Base-by-base conservation (phyloP, 1,140 invertebrate genomes). In the Bilobella aurantiaca region DNA sequence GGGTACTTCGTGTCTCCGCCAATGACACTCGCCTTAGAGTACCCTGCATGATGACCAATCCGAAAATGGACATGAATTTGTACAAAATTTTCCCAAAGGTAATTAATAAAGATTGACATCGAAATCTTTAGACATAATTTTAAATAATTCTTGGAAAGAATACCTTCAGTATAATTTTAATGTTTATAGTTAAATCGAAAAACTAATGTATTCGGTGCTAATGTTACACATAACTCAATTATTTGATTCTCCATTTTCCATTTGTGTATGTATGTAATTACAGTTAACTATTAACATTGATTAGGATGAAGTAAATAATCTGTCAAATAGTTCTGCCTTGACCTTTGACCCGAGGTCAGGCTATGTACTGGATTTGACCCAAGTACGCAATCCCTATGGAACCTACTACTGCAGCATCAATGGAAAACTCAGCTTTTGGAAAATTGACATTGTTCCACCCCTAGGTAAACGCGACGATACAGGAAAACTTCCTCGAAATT, bases 1-100 rank as follows among this genome's bases (percentile, higher is more conserved):
- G 61, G 21, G 49, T 73, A 0, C 42, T 73, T 30, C 68, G 64
- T 28, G 31, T 66, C 0, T 30, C 47, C 12, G 58, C 61, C 28
- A 49, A 57, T 58, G 61, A 65, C n/a, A 42, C 66, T 16, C 0
- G 65, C 16, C 61, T 68, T 0, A 69, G 47, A 27, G 37, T 73
- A 2, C 71, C 71, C 27, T 73, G 71, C 58, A 46, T 28, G 8
- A 59, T 66, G 16, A 73, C 71, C 0, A 56, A 73, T 57, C 71
- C 71, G 16, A 46, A 14, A 0, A 29, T 34, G 1, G 12, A 32
- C 8, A 70, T 73, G 60, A 46, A 46, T 12, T 60, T 73, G n/a
- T 64, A 67, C 56, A 72, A 72, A 67, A 64, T 72, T n/a, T 49
- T 53, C 28, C 65, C 64, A 25, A 34, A 28, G 49, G 59, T 62